Conservation (phyloP, 2,113 vertebrate genomes). For the Eptesicus fuscus region DNA sequence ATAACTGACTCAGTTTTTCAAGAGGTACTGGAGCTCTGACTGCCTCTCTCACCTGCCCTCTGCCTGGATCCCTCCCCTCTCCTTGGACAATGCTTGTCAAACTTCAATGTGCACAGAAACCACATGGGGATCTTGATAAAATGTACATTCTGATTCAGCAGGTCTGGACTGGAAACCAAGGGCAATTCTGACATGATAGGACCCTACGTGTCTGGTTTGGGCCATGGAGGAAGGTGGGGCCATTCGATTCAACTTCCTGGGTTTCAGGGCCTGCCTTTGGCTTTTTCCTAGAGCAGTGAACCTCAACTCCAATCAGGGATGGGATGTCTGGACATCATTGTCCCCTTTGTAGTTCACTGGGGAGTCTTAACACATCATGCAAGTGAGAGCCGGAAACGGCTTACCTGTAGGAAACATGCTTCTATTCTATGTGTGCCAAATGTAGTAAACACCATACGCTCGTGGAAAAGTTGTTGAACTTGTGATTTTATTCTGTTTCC, state of each 20-base stretch:
- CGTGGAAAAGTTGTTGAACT: conserved; percentile 1
- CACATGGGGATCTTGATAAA: no score
- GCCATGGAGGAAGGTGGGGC: neutral
- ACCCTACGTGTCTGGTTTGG: neutral
- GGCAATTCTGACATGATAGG: neutral
- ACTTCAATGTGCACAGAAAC: no score
- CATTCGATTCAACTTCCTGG: neutral
- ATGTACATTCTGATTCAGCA: neutral
- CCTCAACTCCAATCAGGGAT: neutral
- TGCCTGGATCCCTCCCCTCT: neutral
- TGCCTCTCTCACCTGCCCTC: neutral
- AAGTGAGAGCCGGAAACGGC: neutral
- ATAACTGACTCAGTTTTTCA: neutral
- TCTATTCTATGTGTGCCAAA: neutral
- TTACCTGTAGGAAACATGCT: neutral
- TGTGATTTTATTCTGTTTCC: conserved; percentile 22
- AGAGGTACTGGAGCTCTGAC: neutral
- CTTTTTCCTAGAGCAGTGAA: neutral
- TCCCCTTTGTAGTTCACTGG: neutral
- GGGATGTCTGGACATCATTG: neutral
- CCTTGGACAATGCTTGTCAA: no score
- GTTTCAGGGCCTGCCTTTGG: neutral
- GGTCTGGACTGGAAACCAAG: neutral
- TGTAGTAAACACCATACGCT: neutral
- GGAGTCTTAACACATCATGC: neutral